Conservation (phyloP, 2,113 vertebrate species). For the Coptodon rendalli region DNA sequence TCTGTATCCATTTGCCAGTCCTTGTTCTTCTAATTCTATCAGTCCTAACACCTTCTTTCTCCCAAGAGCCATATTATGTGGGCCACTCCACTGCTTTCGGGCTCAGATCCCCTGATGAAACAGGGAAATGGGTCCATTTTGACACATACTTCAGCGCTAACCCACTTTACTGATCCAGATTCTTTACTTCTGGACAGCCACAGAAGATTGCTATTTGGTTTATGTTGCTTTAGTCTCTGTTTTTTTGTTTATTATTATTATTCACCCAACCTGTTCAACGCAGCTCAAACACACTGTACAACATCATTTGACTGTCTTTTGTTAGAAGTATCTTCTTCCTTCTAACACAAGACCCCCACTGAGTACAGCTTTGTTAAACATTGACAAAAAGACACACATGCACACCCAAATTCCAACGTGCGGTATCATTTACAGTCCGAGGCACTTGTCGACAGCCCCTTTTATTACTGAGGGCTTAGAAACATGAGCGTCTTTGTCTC, state of each 20-base stretch:
- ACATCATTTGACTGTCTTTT: background rate
- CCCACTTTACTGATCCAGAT: conserved; percentile 58
- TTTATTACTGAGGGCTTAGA: conserved; percentile 6
- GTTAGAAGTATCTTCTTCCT: conserved; percentile 19
- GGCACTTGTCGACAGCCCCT: conserved; percentile 20
- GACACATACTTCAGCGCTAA: background rate
- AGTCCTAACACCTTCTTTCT: background rate
- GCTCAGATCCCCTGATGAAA: conserved; percentile 33
- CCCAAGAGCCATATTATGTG: conserved; percentile 29
- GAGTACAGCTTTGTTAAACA: conserved; percentile 34
- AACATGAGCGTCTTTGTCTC: conserved; percentile 25
- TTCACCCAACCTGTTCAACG: background rate
- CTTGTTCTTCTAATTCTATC: conserved; percentile 6
- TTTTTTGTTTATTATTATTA: background rate
- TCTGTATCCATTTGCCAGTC: background rate
- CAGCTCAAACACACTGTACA: background rate
- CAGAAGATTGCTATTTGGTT: conserved; percentile 8
- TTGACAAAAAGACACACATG: conserved; percentile 11
- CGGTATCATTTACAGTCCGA: conserved; percentile 39
- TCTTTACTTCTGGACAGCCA: background rate
- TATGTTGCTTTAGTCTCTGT: background rate
- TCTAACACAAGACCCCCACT: conserved; percentile 16
- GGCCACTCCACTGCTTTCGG: conserved; percentile 19
- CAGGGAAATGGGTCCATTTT: conserved; percentile 22
- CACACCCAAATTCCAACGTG: conserved; percentile 7